Evolutionary conservation across 2,113 vertebrate species (phyloP).

Genomic region (Psittacus erithacus): DNA sequence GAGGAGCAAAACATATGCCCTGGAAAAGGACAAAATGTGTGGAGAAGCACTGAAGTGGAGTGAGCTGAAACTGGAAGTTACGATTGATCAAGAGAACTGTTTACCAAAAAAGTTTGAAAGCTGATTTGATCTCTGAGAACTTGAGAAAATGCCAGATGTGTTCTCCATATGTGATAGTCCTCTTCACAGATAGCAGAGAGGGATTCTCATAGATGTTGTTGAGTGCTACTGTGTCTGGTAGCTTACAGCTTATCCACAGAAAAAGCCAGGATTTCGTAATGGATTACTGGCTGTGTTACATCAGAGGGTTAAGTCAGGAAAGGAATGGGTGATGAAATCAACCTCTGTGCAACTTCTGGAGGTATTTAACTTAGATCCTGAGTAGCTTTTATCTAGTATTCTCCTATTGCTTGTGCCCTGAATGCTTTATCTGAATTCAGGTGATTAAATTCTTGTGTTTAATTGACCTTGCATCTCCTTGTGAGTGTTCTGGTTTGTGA

Average conservation of each 20-base stretch:
- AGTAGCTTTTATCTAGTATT: not conserved
- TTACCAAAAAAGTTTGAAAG: not conserved
- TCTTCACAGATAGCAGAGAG: not conserved
- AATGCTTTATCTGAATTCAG: not conserved
- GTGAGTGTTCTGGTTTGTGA: not conserved
- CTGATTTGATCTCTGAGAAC: not conserved
- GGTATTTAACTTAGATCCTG: not conserved
- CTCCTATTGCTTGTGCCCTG: not conserved
- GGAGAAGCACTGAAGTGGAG: not conserved
- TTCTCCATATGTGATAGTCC: not conserved
- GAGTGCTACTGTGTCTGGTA: not conserved
- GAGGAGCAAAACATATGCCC: not conserved
- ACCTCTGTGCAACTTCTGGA: not conserved
- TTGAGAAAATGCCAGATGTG: not conserved
- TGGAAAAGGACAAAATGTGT: not conserved
- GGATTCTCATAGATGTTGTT: not conserved
- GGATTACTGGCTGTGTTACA: not conserved
- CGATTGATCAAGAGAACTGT: not conserved
- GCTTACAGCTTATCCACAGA: not conserved
- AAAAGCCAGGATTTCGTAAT: not conserved
- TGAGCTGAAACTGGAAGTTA: not conserved
- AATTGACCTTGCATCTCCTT: not conserved
- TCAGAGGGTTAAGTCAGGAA: not conserved
- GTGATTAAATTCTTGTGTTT: not conserved
- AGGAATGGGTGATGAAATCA: not conserved